A percentile compares a stretch with the other conserved stretches of the same genome.
phyloP scores from a whole-genome alignment of 2,797 vertebrate genomes.

The Philypnodon macrostomus region DNA sequence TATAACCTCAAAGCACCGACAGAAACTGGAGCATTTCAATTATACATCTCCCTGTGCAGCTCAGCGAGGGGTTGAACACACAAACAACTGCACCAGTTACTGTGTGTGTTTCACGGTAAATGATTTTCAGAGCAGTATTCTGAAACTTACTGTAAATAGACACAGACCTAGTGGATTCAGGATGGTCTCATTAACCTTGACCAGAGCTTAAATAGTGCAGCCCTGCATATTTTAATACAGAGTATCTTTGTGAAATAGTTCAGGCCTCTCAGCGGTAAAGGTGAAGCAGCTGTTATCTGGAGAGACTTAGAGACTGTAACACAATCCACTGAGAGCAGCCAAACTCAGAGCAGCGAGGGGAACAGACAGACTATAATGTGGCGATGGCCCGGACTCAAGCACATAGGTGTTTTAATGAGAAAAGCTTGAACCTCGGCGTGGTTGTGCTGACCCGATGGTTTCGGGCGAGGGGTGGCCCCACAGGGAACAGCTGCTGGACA shows the following conservation, averaged over 20 bases:
- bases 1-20: conserved; percentile 16
- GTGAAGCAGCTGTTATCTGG: conserved; percentile 73
- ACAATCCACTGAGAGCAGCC: conserved; percentile 66
- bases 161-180: conserved; percentile 16
- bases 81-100: conserved; percentile 11
- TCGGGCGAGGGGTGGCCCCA: conserved; percentile 48
- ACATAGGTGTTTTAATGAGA: conserved; percentile 69
- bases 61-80: conserved; percentile 26
- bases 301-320: conserved; percentile 60
- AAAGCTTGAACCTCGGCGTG: conserved; percentile 52
- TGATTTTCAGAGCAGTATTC: conserved; percentile 35
- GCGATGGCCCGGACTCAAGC: conserved; percentile 37
- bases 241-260: conserved; percentile 43
- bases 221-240: conserved; percentile 30
- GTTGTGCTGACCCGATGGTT: conserved; percentile 65
- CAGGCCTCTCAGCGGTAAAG: conserved; percentile 60
- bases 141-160: conserved; percentile 25
- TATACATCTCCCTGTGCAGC: conserved; percentile 12
- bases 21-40: conserved; percentile 26
- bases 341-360: conserved; percentile 38
- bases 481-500: conserved; percentile 73
- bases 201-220: conserved; percentile 18
- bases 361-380: conserved; percentile 48
- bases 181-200: conserved; percentile 49
- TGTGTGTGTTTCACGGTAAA: conserved; percentile 18